Percentiles rank a stretch among this genome's conserved stretches.
Conservation (phyloP, 2,113 vertebrate species). For the Pterocles gutturalis region DNA sequence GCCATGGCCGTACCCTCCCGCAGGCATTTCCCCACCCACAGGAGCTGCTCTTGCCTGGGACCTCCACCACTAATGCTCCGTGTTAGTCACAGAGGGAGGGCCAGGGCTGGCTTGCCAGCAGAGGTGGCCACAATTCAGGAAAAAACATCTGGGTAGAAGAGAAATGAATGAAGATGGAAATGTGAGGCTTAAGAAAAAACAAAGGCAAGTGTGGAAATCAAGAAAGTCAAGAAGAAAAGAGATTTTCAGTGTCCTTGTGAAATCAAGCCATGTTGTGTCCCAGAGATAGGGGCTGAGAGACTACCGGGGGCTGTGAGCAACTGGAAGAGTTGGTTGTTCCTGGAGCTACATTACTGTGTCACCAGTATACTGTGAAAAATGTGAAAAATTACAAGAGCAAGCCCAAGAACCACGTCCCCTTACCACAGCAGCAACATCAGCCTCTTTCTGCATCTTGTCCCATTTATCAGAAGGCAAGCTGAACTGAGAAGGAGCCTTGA, state of each 20-base stretch:
- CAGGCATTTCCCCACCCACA: not conserved
- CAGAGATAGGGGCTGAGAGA: not conserved
- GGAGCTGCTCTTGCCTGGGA: not conserved
- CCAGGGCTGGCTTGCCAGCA: not conserved
- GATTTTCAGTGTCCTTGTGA: not conserved
- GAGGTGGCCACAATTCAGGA: not conserved
- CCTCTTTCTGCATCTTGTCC: not conserved
- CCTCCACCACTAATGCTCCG: not conserved
- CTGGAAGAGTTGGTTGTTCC: not conserved
- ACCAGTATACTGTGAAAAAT: not conserved
- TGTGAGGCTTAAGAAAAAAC: not conserved
- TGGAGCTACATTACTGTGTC: not conserved
- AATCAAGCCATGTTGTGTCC: fast-evolving
- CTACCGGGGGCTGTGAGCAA: not conserved
- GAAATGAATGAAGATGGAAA: not conserved
- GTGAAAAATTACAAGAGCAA: not conserved
- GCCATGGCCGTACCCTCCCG: not conserved
- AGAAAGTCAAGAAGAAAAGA: not conserved
- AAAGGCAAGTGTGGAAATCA: not conserved
- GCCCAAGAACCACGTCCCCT: not conserved
- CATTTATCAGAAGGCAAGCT: not conserved
- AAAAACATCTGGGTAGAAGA: not conserved
- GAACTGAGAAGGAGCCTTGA: not conserved
- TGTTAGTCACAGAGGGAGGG: not conserved
- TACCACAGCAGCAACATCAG: not conserved